These are phyloP conservation scores for Pammene aurita DNA, from an alignment of 2,888 invertebrate genomes.

Conservation along the genomic window DNA sequence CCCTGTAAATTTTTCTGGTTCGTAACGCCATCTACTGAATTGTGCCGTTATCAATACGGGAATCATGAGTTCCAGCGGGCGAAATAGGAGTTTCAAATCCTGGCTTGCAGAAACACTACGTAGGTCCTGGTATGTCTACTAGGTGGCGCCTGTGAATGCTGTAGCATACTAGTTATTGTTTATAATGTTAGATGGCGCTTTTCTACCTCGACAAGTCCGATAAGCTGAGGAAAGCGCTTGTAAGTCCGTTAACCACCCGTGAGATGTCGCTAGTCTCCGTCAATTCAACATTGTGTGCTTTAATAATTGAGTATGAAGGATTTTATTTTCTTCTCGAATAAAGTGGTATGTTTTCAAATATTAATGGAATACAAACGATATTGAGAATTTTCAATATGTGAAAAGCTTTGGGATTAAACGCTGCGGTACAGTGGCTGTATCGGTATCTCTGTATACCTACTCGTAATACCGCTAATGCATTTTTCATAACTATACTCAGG, in stretches of 20 bases:
- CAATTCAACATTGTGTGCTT: slow-evolving; percentile 5
- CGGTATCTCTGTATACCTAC: slow-evolving; percentile 1
- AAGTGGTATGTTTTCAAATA: slow-evolving; percentile 10
- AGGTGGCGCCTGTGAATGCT: slow-evolving; percentile 42
- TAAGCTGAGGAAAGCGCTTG: neutral
- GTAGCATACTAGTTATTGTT: neutral
- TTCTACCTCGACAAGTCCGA: neutral
- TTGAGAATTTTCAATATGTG: slow-evolving; percentile 20
- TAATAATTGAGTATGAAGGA: slow-evolving; percentile 11
- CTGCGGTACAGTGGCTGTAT: slow-evolving; percentile 3
- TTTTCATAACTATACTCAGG: slow-evolving; percentile 37
- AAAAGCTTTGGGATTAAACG: slow-evolving; percentile 24
- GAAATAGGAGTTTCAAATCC: neutral
- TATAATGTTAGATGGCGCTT: slow-evolving; percentile 32
- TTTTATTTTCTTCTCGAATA: slow-evolving; percentile 10
- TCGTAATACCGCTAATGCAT: slow-evolving; percentile 33
- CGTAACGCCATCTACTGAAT: slow-evolving; percentile 65
- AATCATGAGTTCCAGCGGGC: neutral
- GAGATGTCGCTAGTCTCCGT: slow-evolving; percentile 53
- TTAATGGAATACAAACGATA: slow-evolving; percentile 23
- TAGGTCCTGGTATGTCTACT: slow-evolving; percentile 32
- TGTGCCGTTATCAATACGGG: slow-evolving; percentile 43
- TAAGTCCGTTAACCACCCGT: slow-evolving; percentile 49
- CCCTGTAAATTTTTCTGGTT: slow-evolving; percentile 18
- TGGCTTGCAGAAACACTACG: slow-evolving; percentile 20